Evolutionary conservation across 1,140 invertebrate species (phyloP).

Genomic region (Bombus polaris): DNA sequence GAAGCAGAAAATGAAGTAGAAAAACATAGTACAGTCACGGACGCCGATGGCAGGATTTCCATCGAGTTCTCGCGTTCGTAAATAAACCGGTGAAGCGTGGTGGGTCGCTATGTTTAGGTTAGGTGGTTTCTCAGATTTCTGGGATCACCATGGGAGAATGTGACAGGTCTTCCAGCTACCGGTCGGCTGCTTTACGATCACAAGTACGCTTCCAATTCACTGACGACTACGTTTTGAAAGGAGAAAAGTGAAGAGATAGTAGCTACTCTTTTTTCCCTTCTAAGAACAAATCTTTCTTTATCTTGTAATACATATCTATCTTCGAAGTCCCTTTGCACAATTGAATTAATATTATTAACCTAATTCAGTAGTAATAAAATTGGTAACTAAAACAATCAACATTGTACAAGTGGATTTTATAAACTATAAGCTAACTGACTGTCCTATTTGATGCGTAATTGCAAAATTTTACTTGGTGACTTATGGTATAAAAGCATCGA

Average conservation of each 20-base stretch:
- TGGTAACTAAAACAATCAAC: too few relatives aligned
- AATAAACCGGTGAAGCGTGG: conserved; percentile 61
- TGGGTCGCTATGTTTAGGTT: conserved; percentile 68
- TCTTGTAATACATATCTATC: neutral
- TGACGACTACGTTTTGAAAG: neutral
- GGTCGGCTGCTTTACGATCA: conserved; percentile 31
- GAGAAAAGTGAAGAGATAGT: too few relatives aligned
- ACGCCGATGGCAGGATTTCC: conserved; percentile 45
- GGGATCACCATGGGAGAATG: conserved; percentile 55
- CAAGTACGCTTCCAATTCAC: conserved; percentile 7
- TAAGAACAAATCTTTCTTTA: neutral
- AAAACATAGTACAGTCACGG: conserved; percentile 4
- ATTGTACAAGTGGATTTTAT: too few relatives aligned
- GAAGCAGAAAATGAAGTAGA: neutral
- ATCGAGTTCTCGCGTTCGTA: conserved; percentile 53
- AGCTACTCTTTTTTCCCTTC: too few relatives aligned
- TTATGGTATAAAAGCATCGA: too few relatives aligned
- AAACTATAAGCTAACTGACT: too few relatives aligned
- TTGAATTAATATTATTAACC: neutral
- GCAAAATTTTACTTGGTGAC: too few relatives aligned
- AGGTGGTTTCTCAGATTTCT: conserved; percentile 65
- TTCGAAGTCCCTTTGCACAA: neutral
- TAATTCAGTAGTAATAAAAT: too few relatives aligned
- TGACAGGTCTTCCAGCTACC: conserved; percentile 45
- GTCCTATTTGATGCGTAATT: too few relatives aligned